Evolutionary conservation across 2,113 vertebrate species (phyloP).

Genomic region (Sarotherodon lohbergeri): DNA sequence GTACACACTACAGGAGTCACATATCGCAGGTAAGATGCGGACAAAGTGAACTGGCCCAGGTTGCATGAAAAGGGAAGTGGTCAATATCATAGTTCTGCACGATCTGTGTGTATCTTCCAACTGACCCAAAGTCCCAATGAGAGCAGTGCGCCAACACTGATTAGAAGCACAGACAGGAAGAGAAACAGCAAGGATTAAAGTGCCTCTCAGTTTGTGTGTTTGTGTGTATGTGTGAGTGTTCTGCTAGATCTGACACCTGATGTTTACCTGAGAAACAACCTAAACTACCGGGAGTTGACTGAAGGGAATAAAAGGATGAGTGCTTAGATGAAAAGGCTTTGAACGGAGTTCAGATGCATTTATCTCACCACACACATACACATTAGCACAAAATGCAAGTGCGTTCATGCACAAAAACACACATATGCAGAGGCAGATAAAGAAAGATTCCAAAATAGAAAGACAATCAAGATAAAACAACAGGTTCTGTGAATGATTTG

Average conservation of each 20-base stretch:
- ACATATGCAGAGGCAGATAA: neutral
- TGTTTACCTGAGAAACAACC: slow-evolving; percentile 13
- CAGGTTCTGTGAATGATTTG: neutral
- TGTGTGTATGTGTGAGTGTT: neutral
- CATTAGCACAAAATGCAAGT: neutral
- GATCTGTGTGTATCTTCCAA: slow-evolving; percentile 15
- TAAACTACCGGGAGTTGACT: slow-evolving; percentile 2
- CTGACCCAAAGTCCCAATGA: slow-evolving; percentile 32
- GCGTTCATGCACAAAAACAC: neutral
- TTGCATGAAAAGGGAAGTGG: neutral
- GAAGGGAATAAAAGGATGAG: neutral
- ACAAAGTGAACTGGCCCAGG: neutral
- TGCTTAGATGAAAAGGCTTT: neutral
- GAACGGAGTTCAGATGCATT: neutral
- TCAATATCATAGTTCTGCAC: neutral
- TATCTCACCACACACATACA: neutral
- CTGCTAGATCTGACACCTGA: neutral
- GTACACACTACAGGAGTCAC: neutral
- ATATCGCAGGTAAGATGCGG: neutral
- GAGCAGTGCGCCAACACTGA: slow-evolving; percentile 35
- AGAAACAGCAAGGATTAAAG: slow-evolving; percentile 15
- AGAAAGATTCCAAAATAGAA: neutral
- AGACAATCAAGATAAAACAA: neutral
- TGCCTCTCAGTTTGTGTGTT: neutral
- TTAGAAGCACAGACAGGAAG: slow-evolving; percentile 24